Conservation (phyloP, 2,113 vertebrate genomes). For the Ranitomeya imitator region DNA sequence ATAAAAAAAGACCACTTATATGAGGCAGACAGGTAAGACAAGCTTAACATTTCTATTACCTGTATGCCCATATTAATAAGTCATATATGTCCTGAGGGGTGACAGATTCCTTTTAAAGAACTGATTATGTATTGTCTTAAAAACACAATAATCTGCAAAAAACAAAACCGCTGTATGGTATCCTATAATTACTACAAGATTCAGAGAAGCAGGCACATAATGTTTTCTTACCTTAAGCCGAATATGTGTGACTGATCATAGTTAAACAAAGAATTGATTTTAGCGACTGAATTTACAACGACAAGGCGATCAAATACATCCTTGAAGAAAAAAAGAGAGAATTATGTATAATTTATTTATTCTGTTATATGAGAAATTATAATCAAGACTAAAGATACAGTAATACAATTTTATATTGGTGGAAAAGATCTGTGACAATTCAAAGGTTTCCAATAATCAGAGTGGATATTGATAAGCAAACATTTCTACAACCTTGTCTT, state of each 20-base stretch:
- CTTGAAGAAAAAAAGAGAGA: constrained; percentile 69
- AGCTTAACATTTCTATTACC: no score
- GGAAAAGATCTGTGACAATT: background rate
- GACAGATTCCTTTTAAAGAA: background rate
- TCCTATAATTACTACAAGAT: background rate
- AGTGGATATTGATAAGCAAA: background rate
- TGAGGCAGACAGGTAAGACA: no score
- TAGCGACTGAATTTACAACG: constrained; percentile 88
- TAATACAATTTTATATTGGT: background rate
- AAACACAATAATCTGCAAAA: background rate
- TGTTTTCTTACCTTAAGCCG: constrained; percentile 86
- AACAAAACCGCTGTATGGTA: background rate
- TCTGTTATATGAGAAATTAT: background rate
- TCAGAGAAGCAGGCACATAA: background rate
- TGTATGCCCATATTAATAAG: no score
- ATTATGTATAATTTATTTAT: background rate
- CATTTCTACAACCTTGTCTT: background rate
- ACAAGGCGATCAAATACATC: constrained; percentile 93
- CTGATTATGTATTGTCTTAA: background rate
- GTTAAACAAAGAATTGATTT: constrained; percentile 92
- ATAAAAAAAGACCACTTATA: no score
- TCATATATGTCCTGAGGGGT: no score
- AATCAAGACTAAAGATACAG: background rate
- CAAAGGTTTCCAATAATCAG: background rate
- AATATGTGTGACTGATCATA: constrained; percentile 94